phyloP scores from a whole-genome alignment of 92 coral and sea anemone genomes.

The Actinernus sp. region DNA sequence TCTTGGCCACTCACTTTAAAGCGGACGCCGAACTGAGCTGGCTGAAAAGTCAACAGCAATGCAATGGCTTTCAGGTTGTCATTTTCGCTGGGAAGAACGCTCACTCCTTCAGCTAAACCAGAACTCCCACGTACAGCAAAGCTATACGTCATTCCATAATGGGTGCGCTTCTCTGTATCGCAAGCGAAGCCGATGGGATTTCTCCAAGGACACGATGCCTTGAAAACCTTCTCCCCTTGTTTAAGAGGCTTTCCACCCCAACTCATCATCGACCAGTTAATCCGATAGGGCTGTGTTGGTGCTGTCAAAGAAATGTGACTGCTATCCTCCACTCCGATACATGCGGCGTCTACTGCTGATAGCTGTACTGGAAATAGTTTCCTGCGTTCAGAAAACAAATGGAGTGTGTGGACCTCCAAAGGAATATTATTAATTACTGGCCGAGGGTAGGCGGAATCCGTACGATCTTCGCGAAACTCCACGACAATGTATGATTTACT shows the following conservation, averaged over 20 bases:
- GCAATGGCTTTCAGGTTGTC: neutral
- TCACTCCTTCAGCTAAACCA: neutral
- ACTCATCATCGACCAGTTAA: neutral
- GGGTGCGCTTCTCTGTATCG: neutral
- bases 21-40: neutral
- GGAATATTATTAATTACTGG: no score
- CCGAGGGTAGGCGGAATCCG: no score
- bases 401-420: no score
- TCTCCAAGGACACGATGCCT: neutral
- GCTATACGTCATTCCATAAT: neutral
- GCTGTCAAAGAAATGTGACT: no score
- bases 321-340: no score
- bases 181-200: neutral
- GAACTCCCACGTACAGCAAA: neutral
- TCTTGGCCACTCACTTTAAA: neutral
- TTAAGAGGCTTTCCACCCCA: neutral
- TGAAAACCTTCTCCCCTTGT: neutral
- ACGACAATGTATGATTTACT: no score
- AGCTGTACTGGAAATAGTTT: no score
- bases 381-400: no score
- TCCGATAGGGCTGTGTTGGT: neutral
- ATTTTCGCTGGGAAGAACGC: neutral
- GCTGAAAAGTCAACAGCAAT: neutral
- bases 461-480: no score
- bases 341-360: no score